Evolutionary conservation across 2,113 vertebrate species (phyloP).

Genomic region (Ginglymostoma cirratum): DNA sequence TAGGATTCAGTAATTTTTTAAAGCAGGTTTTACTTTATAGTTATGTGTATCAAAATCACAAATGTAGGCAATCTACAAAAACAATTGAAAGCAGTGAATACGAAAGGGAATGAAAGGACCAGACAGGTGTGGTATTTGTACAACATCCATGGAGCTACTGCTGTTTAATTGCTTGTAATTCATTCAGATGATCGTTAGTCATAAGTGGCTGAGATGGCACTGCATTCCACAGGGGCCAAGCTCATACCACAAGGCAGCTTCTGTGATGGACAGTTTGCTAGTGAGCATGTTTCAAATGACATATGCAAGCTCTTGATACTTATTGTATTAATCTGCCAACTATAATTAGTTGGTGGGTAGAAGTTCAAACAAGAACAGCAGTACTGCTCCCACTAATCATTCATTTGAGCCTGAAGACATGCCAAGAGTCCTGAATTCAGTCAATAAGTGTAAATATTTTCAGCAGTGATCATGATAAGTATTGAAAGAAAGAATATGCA

Average conservation of each 20-base stretch:
- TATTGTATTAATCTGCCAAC: neutral
- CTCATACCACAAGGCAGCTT: neutral
- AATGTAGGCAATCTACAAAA: neutral
- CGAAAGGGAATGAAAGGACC: neutral
- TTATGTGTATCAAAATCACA: neutral
- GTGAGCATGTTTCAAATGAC: neutral
- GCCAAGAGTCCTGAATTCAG: neutral
- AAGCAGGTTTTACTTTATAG: neutral
- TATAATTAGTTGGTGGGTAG: neutral
- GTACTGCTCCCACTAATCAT: neutral
- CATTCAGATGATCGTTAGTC: constrained; percentile 24
- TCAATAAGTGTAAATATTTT: neutral
- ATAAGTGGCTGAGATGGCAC: constrained; percentile 4
- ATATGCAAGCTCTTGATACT: neutral
- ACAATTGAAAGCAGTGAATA: neutral
- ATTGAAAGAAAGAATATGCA: neutral
- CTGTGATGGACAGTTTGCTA: neutral
- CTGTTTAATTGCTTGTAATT: neutral
- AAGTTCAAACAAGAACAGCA: neutral
- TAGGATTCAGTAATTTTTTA: neutral
- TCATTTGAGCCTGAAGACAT: no score
- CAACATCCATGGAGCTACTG: neutral
- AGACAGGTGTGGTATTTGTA: constrained; percentile 21
- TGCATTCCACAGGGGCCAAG: neutral
- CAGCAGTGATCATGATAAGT: neutral